Percentiles rank a stretch among this genome's conserved stretches.
phyloP scores from a whole-genome alignment of 2,888 invertebrate genomes.

The Lampropteryx suffumata region DNA sequence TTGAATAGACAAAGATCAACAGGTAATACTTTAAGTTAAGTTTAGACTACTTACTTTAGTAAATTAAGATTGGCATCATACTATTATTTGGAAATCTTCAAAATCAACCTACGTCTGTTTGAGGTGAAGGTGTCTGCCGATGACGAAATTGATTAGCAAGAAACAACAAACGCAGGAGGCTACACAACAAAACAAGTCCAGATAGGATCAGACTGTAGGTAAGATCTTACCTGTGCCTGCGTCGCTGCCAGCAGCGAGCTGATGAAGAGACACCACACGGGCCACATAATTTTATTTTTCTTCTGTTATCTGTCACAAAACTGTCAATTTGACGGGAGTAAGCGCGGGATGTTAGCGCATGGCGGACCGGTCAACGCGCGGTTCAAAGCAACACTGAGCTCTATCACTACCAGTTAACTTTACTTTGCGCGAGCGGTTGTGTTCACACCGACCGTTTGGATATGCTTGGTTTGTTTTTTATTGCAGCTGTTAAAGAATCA shows the following conservation, averaged over 20 bases:
- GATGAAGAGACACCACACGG: conserved; percentile 55
- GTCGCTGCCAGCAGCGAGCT: conserved; percentile 56
- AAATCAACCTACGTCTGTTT: conserved; percentile 29
- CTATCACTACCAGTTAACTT: conserved; percentile 53
- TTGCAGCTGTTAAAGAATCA: conserved; percentile 11
- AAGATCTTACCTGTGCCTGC: conserved; percentile 60
- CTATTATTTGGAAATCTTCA: conserved; percentile 17
- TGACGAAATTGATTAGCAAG: conserved; percentile 37
- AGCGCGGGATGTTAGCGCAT: conserved; percentile 59
- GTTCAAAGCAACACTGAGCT: conserved; percentile 66
- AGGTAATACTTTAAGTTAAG: too few relatives aligned
- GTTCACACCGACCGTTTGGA: conserved; percentile 52
- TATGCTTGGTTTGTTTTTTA: conserved; percentile 28
- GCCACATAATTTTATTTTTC: conserved; percentile 59
- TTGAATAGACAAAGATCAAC: too few relatives aligned
- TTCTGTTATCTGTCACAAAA: conserved; percentile 40
- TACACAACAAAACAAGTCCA: conserved; percentile 29
- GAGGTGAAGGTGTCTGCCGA: conserved; percentile 32
- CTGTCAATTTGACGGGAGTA: conserved; percentile 50
- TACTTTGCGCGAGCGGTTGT: conserved; percentile 71
- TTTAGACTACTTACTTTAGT: too few relatives aligned
- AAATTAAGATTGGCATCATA: not conserved
- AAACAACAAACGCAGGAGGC: conserved; percentile 35
- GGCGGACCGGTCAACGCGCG: conserved; percentile 67
- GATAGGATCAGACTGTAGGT: conserved; percentile 7